Conservation (phyloP, 2,113 vertebrate species). For the Planiliza haematocheilus region DNA sequence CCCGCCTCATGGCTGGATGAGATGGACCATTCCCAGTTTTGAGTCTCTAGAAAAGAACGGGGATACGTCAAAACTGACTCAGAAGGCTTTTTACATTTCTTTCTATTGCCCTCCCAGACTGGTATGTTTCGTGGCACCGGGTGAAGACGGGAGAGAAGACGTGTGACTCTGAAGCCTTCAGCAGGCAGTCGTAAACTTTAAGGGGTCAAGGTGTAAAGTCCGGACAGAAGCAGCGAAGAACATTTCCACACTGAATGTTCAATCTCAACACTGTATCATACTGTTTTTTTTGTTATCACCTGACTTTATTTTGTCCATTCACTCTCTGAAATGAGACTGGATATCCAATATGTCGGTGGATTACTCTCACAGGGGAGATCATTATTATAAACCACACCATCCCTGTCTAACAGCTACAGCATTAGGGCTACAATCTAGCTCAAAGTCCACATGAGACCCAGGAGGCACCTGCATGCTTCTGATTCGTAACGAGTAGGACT, state of each 20-base stretch:
- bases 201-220: constrained; percentile 35
- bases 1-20: constrained; percentile 99
- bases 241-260: constrained; percentile 56
- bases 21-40: constrained; percentile 99
- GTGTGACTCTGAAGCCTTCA: constrained; percentile 28
- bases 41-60: constrained; percentile 66
- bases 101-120: constrained; percentile 60
- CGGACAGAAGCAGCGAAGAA: constrained; percentile 45
- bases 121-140: constrained; percentile 51
- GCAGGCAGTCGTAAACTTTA: constrained; percentile 28
- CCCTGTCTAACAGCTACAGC: constrained; percentile 46
- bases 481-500: constrained; percentile 63
- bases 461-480: constrained; percentile 80
- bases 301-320: constrained; percentile 61
- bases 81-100: constrained; percentile 70
- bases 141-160: constrained; percentile 49
- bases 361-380: constrained; percentile 42
- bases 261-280: constrained; percentile 60
- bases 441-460: constrained; percentile 48
- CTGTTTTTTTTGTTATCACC: constrained; percentile 52
- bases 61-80: constrained; percentile 44
- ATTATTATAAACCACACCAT: constrained; percentile 13
- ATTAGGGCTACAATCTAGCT: constrained; percentile 56
- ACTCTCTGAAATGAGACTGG: constrained; percentile 56
- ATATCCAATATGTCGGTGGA: constrained; percentile 61